phyloP scores from a whole-genome alignment of 2,113 vertebrate genomes.

The Cranoglanis bouderius region DNA sequence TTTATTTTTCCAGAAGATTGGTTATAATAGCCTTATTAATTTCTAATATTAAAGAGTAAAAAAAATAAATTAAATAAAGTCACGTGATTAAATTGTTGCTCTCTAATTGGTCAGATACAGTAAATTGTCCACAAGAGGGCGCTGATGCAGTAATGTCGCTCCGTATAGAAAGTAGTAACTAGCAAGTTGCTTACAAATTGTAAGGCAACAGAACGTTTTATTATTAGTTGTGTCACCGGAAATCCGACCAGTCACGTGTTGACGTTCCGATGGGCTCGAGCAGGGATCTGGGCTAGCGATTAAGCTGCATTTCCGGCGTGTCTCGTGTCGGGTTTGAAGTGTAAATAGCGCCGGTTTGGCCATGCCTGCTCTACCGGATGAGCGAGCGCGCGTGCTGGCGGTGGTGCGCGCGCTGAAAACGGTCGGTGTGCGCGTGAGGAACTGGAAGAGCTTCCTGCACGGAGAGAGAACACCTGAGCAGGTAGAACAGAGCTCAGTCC shows the following conservation, averaged over 20 bases:
- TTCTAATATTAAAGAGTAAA: no score
- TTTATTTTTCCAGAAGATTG: not conserved
- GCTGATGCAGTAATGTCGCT: not conserved
- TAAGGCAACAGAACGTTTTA: not conserved
- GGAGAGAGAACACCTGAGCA: slow-evolving; percentile 18
- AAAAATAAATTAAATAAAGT: not conserved
- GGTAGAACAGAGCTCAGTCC: slow-evolving; percentile 9
- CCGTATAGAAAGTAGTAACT: no score
- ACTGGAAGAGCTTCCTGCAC: slow-evolving; percentile 59
- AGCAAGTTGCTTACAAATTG: no score
- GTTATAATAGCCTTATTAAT: no score
- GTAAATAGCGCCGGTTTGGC: not conserved
- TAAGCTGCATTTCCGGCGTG: slow-evolving; percentile 1
- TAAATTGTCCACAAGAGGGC: not conserved
- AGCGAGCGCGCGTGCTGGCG: slow-evolving; percentile 55
- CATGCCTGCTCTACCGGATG: slow-evolving; percentile 48
- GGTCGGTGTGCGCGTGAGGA: slow-evolving; percentile 59
- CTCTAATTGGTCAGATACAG: not conserved
- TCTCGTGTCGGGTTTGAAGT: not conserved
- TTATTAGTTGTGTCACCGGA: slow-evolving; percentile 7
- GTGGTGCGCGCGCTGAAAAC: slow-evolving; percentile 57
- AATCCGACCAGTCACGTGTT: slow-evolving; percentile 6
- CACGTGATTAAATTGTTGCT: not conserved
- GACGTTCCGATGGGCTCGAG: not conserved
- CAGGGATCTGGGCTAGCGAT: not conserved